Evolutionary conservation across 2,797 vertebrate genomes (phyloP).

Genomic region (Falco rusticolus): DNA sequence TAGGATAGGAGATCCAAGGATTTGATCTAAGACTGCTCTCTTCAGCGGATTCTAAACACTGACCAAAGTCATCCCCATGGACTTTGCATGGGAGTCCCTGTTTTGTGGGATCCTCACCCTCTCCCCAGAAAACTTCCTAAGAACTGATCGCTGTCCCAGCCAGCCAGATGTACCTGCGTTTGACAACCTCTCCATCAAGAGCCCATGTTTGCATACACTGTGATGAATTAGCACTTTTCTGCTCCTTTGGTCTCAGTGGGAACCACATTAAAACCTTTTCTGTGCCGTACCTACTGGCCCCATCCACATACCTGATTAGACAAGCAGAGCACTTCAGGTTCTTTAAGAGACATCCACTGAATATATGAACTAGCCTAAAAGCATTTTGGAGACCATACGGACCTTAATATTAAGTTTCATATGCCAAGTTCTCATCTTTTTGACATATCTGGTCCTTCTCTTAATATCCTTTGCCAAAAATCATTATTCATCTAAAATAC

Average conservation of each 20-base stretch:
- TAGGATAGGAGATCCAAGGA: neutral
- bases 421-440: neutral
- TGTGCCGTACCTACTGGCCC: accelerated
- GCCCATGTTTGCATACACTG: accelerated
- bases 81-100: neutral
- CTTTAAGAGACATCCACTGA: neutral
- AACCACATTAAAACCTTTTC: neutral
- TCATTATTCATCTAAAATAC: neutral
- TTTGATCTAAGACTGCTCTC: neutral
- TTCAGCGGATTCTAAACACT: neutral
- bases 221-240: neutral
- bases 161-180: neutral
- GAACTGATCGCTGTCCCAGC: neutral
- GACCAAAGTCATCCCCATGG: neutral
- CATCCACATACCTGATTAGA: neutral
- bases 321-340: neutral
- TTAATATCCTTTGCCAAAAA: neutral
- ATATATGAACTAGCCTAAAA: neutral
- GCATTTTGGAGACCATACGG: neutral
- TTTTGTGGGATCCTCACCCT: neutral
- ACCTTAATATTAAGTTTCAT: neutral
- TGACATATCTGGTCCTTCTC: neutral
- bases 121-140: neutral
- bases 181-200: neutral
- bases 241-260: neutral